phyloP scores from a whole-genome alignment of 2,797 vertebrate genomes.

The Helostoma temminkii region DNA sequence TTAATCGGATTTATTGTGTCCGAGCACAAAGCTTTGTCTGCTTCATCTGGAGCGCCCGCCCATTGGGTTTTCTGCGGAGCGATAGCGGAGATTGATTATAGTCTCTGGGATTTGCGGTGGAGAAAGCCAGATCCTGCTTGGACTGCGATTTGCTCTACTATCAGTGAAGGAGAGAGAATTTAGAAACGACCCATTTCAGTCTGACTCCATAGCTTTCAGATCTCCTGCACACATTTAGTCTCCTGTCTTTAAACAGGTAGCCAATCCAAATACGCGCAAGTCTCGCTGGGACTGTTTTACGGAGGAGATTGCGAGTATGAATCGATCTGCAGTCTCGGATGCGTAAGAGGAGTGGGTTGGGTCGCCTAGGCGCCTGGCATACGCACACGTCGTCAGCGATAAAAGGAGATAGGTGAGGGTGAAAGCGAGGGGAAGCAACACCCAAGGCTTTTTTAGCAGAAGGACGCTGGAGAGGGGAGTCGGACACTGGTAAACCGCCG shows the following conservation, averaged over 20 bases:
- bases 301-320: conserved; percentile 43
- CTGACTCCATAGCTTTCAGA: conserved; percentile 7
- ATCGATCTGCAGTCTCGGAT: conserved; percentile 77
- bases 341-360: conserved; percentile 80
- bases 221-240: neutral
- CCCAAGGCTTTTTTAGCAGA: conserved; percentile 22
- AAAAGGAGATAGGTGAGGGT: conserved; percentile 71
- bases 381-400: conserved; percentile 66
- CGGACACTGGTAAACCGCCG: conserved; percentile 45
- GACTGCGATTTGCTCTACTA: conserved; percentile 54
- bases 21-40: conserved; percentile 64
- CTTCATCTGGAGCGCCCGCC: conserved; percentile 73
- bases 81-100: conserved; percentile 69
- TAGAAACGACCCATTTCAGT: conserved; percentile 35
- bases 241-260: conserved; percentile 2
- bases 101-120: conserved; percentile 72
- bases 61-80: conserved; percentile 70
- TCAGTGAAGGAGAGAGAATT: conserved; percentile 31
- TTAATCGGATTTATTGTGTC: conserved; percentile 54
- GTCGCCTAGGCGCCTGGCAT: conserved; percentile 73
- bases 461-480: conserved; percentile 51
- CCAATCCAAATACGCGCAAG: conserved; percentile 38
- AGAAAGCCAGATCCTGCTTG: conserved; percentile 46
- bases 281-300: conserved; percentile 50
- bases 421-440: conserved; percentile 47